Evolutionary conservation across 2,888 invertebrate species (phyloP), one percentile per base, ranked within the genome.

Genomic region (Eristalis intricaria): DNA sequence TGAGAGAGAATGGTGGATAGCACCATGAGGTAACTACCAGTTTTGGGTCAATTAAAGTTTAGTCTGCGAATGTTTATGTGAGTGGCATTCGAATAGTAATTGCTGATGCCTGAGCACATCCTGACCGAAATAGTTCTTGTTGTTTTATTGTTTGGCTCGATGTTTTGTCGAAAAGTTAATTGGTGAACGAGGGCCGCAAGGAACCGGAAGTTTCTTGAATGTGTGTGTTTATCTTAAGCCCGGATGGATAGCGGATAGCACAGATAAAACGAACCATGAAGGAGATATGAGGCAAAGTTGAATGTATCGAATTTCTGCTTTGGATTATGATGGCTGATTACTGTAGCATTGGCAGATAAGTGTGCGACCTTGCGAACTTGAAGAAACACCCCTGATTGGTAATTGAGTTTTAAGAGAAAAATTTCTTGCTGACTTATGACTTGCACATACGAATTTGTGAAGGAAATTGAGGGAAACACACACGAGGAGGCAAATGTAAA

Each of bases 41-140:
- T 82, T 85, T 81, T 78, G 82, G 85, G 77, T 86, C 82, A 82
- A 86, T 86, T 86, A 86, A 86, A 86, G 77, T 86, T 86, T 82
- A 43, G 77, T 82, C 70, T 74, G 85, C 77, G 74, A 74, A 82
- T 86, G 82, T 82, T 82, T 65, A 78, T 86, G 82, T 76, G 84
- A 73, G 69, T 38, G 68, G 82, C 82, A 85, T 85, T 71, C 50
- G 61, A 86, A 78, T 61, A 82, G 71, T 76, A 85, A 82, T 78
- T 74, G 77, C 65, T 66, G 69, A 86, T 77, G 73, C 66, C 81
- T 64, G 81, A 63, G 76, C 38, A 73, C 60, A 70, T 78, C 82
- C 77, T 82, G 82, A 74, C 82, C 85, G 73, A 77, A 73, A 82
- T 78, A 86, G 74, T 69, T 82, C 58, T 32, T 77, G 82, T 86